These are phyloP conservation scores for Chrysaora quinquecirrha DNA, from an alignment of 30 jellyfish, hydroid and myxozoan species.

Conservation along the genomic window DNA sequence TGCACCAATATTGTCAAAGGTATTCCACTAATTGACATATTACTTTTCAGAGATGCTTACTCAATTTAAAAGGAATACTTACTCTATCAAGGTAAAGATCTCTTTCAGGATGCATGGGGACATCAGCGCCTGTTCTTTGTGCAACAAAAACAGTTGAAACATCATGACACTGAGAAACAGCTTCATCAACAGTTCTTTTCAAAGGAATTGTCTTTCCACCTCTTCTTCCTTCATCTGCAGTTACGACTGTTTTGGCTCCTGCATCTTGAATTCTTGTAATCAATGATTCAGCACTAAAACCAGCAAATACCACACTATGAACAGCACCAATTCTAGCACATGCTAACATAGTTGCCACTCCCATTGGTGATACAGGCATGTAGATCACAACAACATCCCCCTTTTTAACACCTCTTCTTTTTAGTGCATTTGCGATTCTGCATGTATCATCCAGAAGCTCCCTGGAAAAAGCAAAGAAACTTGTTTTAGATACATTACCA, in stretches of 20 bases:
- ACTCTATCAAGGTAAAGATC: conserved; percentile 83
- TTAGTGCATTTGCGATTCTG: conserved; percentile 84
- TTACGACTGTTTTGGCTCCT: conserved; percentile 75
- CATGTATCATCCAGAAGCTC: conserved; percentile 91
- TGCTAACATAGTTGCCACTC: conserved; percentile 97
- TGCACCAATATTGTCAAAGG: no score
- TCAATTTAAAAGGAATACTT: no score
- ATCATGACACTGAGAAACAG: conserved; percentile 76
- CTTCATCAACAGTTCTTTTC: conserved; percentile 83
- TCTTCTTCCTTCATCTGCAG: conserved; percentile 92
- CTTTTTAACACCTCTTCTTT: conserved; percentile 82
- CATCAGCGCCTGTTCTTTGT: conserved; percentile 88
- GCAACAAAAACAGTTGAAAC: conserved; percentile 83
- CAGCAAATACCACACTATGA: conserved; percentile 99
- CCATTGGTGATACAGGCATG: conserved; percentile 97
- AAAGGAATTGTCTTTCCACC: conserved; percentile 90
- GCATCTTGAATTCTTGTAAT: conserved; percentile 88
- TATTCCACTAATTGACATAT: no score
- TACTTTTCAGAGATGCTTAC: no score
- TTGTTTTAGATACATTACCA: no score
- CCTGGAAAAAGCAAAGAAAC: conserved; percentile 22
- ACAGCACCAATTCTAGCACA: conserved; percentile 98
- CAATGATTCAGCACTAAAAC: conserved; percentile 95
- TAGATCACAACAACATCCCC: conserved; percentile 92
- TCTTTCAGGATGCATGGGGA: conserved; percentile 77